Conservation (phyloP, 2,888 invertebrate species). For the Clepsis dumicolana region DNA sequence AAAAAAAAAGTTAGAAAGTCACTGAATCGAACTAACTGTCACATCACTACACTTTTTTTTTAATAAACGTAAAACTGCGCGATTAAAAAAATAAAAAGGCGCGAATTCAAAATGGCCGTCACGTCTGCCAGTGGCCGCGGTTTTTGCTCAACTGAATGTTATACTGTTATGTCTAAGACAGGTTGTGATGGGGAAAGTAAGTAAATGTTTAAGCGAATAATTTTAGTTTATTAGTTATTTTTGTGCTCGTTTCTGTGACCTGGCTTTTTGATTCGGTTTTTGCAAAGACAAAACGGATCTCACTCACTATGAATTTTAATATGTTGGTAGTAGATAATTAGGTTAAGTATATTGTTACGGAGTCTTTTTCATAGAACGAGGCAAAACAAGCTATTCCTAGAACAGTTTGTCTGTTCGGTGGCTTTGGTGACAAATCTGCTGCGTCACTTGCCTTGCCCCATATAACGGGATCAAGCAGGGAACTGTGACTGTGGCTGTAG, state of each 20-base stretch:
- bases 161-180: slow-evolving; percentile 28
- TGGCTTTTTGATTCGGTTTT: slow-evolving; percentile 11
- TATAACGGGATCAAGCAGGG: no score
- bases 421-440: no score
- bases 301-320: not conserved
- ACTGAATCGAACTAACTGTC: slow-evolving; percentile 39
- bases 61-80: slow-evolving; percentile 11
- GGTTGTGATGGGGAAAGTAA: slow-evolving; percentile 40
- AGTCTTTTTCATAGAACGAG: no score
- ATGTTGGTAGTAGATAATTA: not conserved
- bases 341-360: not conserved
- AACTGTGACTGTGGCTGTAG: no score
- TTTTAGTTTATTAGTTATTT: slow-evolving; percentile 42
- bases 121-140: slow-evolving; percentile 7
- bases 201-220: slow-evolving; percentile 42
- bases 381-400: no score
- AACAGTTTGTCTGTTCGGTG: no score
- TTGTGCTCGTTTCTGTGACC: slow-evolving; percentile 32
- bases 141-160: slow-evolving; percentile 35
- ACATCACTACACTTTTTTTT: slow-evolving; percentile 42
- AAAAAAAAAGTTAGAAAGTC: slow-evolving; percentile 36
- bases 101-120: slow-evolving; percentile 17
- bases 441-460: no score
- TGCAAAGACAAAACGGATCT: no score
- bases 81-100: slow-evolving; percentile 19